Conservation (phyloP, 2,888 invertebrate genomes). For the Melikaiella ostensackeni region DNA sequence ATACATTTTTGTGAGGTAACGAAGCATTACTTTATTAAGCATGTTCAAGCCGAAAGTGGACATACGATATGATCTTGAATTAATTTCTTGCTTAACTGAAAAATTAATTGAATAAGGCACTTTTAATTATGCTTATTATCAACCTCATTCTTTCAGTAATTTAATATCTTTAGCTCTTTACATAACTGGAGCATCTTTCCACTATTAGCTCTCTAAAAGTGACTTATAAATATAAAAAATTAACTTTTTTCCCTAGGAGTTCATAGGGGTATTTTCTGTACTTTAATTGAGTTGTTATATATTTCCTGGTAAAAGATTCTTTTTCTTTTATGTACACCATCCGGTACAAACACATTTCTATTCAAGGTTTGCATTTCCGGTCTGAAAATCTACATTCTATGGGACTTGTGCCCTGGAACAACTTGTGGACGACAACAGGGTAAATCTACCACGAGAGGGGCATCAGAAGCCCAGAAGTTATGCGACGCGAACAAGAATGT, state of each 20-base stretch:
- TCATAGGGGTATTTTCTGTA: background rate
- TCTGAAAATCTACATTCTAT: slow-evolving; percentile 25
- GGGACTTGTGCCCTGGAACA: slow-evolving; percentile 11
- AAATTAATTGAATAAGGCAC: background rate
- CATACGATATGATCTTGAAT: background rate
- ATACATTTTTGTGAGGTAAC: background rate
- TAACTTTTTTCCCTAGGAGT: too few species aligned
- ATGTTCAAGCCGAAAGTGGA: background rate
- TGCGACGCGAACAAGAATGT: slow-evolving; percentile 73
- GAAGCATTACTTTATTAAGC: background rate
- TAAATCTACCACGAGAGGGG: slow-evolving; percentile 43
- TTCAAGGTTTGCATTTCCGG: slow-evolving; percentile 14
- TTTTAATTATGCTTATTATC: background rate
- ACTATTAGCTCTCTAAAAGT: too few species aligned
- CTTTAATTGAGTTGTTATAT: background rate
- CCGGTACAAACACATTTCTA: background rate
- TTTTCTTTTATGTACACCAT: background rate
- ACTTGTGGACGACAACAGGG: background rate
- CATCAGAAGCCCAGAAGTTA: slow-evolving; percentile 67
- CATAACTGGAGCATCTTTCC: background rate
- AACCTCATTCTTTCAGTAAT: background rate
- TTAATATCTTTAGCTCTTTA: background rate
- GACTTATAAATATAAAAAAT: too few species aligned
- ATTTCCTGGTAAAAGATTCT: background rate
- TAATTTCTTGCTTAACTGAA: background rate